Base-by-base conservation (phyloP, 2,797 vertebrate species). In the Schizopygopsis pylzovi region DNA sequence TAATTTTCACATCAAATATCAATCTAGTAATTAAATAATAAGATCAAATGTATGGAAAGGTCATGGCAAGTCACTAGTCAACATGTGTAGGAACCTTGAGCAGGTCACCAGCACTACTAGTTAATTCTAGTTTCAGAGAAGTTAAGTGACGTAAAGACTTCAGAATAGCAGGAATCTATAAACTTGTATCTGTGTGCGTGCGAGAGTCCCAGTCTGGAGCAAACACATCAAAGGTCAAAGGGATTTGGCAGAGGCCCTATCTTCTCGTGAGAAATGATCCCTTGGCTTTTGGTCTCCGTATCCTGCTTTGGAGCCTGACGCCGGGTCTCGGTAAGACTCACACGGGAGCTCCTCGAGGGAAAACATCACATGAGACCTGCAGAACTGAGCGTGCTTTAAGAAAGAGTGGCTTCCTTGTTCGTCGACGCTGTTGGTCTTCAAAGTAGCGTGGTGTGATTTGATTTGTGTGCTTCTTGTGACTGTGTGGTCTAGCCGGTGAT, bases 401-500 rank as follows among this genome's bases (percentile, higher is more conserved):
- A 78, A 80, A 54, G 41, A 71, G 43, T 22, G 49, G 82, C 77
- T 15, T 75, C 59, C 39, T 45, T 28, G 25, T 65, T 33, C 39
- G 5, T 33, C 18, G 80, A 33, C 52, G 49, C 45, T 41, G 41
- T 67, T 59, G 54, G 73, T 54, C 73, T 63, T 84, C 13, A 56
- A 68, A 72, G 65, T 68, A 47, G 49, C 67, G 41, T 75, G 77
- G 79, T 78, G 56, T 83, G 81, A 49, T 86, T 87, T 88, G 81
- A 86, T 87, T 76, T 89, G 73, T 87, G 37, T 61, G 56, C 52
- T 68, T 75, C 68, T 37, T 71, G 13, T 73, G 73, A 79, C 76
- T 85, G 88, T 89, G 84, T 87, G 87, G 86, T 89, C 87, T 59
- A 82, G 43, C 52, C 41, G 10, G 83, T 87, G 81, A 89, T 80